Evolutionary conservation across 2,113 vertebrate genomes (phyloP), one percentile per base, ranked within the genome.

Genomic region (Aptenodytes patagonicus): DNA sequence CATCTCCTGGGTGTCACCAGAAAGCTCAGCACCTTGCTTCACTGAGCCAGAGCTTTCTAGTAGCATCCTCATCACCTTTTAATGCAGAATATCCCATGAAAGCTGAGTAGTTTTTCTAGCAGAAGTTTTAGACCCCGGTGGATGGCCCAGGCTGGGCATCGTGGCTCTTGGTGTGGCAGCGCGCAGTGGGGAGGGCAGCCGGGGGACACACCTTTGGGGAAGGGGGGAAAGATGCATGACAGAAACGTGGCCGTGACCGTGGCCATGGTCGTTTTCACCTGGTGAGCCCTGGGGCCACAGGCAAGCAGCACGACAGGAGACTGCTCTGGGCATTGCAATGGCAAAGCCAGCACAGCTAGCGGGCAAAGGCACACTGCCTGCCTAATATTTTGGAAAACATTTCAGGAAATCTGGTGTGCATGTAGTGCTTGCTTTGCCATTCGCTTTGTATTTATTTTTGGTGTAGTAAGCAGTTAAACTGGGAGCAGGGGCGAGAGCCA

Each of bases 171-270:
- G 12, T 28, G 21, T 11, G 60, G 9, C 75, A 52, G 34, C 5
- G 2, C 4, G 11, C 3, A 2, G 31, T 20, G n/a, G 44, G 24
- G 13, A 38, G 5, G 2, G 44, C 34, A 68, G 18, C 16, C 5
- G 7, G 36, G 62, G 69, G 3, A 46, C 42, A 42, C 42, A 42
- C 29, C 31, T 0, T 5, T n/a, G 58, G 26, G 64, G 10, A 28
- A 31, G 6, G 4, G 15, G 21, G 7, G 36, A 4, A 11, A 31
- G 7, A 5, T 29, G 32, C 28, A 31, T 2, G 6, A 44, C 32
- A 28, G 28, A 24, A 61, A n/a, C 6, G 2, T 40, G 76, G 17
- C 49, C 7, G 9, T n/a, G 52, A 13, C 40, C 10, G 8, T 38
- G 57, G 15, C 58, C 4, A 1, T 51, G 77, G 34, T 52, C 7